phyloP scores from a whole-genome alignment of 1,140 invertebrate species.

The Pomacea maculata region DNA sequence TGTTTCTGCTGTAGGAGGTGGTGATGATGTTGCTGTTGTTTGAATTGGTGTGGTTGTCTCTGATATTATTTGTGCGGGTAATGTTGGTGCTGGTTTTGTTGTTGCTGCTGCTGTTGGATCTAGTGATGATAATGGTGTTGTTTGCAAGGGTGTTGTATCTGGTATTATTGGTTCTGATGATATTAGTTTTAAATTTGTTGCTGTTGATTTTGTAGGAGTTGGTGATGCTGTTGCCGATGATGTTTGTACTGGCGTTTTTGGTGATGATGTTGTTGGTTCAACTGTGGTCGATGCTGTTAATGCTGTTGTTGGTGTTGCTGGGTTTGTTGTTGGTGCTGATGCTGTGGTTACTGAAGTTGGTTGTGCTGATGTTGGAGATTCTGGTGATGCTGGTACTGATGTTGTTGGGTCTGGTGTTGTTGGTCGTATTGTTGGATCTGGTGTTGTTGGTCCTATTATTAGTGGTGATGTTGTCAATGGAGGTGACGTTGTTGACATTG shows the following conservation, averaged over 20 bases:
- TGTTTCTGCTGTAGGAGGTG: background rate
- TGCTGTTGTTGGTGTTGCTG: background rate
- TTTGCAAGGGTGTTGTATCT: background rate
- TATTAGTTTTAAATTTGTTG: background rate
- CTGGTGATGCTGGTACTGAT: background rate
- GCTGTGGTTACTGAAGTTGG: background rate
- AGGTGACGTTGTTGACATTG: too few species aligned
- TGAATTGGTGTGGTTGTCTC: too few species aligned
- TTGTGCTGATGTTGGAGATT: background rate
- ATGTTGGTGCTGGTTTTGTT: background rate
- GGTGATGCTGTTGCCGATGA: background rate
- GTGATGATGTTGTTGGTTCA: background rate
- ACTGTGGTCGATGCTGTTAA: background rate
- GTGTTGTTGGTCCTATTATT: too few species aligned
- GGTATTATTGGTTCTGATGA: background rate
- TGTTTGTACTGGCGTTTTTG: background rate
- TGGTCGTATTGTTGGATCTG: too few species aligned
- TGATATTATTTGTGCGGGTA: background rate
- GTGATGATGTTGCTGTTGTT: background rate
- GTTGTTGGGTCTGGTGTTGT: background rate
- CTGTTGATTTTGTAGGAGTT: background rate
- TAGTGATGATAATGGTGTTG: background rate
- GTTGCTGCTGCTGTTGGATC: background rate
- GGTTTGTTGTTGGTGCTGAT: background rate
- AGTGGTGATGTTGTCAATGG: too few species aligned